Percentiles rank a stretch among this genome's conserved stretches.
phyloP scores from a whole-genome alignment of 1,140 invertebrate genomes.

The Rhagoletis pomonella region DNA sequence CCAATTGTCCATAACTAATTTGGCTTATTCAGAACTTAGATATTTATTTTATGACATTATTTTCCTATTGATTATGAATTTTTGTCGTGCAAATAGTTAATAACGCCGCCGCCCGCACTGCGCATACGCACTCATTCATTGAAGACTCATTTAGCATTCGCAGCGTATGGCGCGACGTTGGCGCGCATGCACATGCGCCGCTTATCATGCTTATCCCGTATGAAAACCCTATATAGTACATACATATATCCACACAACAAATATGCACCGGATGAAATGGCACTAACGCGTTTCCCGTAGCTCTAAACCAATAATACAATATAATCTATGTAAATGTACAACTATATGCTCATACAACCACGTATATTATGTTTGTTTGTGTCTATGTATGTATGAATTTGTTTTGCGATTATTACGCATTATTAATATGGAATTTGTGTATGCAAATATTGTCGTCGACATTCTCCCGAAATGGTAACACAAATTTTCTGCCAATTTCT shows the following conservation, averaged over 20 bases:
- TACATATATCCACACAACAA: background rate
- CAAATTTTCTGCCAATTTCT: slow-evolving; percentile 50
- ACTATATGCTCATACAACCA: too few species aligned
- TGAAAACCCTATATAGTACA: background rate
- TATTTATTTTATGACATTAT: slow-evolving; percentile 42
- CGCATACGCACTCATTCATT: background rate
- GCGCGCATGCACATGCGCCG: slow-evolving; percentile 9
- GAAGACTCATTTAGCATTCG: background rate
- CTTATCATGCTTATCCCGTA: slow-evolving; percentile 20
- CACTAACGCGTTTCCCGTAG: slow-evolving; percentile 37
- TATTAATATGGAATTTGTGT: slow-evolving; percentile 48
- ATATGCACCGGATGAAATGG: slow-evolving; percentile 35
- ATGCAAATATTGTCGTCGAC: slow-evolving; percentile 28
- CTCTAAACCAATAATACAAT: background rate
- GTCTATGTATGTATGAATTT: background rate
- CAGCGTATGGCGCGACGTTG: background rate
- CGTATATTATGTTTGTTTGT: too few species aligned
- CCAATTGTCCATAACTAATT: slow-evolving; percentile 23
- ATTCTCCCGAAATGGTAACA: slow-evolving; percentile 37
- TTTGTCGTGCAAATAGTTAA: background rate
- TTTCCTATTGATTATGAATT: slow-evolving; percentile 45
- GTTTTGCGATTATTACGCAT: slow-evolving; percentile 49
- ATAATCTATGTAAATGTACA: background rate
- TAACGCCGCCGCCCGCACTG: background rate
- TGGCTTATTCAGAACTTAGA: slow-evolving; percentile 46